phyloP scores from a whole-genome alignment of 2,797 vertebrate species.

The Glossophaga mutica region DNA sequence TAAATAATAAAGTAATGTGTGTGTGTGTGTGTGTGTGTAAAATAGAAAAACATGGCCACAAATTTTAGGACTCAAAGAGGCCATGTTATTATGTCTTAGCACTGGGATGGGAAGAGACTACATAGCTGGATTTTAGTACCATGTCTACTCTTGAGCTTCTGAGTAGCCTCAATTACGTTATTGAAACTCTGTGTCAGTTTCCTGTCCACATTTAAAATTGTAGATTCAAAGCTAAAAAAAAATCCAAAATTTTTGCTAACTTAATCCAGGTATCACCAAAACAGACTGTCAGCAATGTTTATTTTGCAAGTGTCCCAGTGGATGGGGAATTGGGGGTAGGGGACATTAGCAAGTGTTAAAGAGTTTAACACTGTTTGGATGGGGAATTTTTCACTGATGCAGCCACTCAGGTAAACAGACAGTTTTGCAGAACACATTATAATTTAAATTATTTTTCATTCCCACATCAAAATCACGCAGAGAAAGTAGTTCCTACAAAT shows the following conservation, averaged over 20 bases:
- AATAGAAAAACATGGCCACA: not conserved
- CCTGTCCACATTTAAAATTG: not conserved
- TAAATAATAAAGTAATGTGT: not conserved
- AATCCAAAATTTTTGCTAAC: not conserved
- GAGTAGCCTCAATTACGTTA: not conserved
- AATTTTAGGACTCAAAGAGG: not conserved
- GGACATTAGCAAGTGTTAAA: not conserved
- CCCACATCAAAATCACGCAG: conserved; percentile 22
- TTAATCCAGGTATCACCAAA: not conserved
- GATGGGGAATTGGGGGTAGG: not conserved
- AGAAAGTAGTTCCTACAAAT: not conserved
- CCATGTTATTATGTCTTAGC: not conserved
- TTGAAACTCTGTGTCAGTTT: not conserved
- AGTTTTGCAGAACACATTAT: conserved; percentile 33
- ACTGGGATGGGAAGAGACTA: rapidly evolving
- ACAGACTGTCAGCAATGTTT: not conserved
- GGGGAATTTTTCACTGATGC: not conserved
- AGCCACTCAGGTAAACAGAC: not conserved
- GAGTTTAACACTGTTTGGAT: not conserved
- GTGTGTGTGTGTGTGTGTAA: too few species aligned
- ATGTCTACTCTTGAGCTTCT: not conserved
- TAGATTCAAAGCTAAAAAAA: not conserved
- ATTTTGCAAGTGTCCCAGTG: not conserved
- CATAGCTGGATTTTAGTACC: not conserved
- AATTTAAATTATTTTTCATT: conserved; percentile 52